Percentiles rank a stretch among this genome's conserved stretches.
These are phyloP conservation scores for Hippocampus guttulatus DNA, from an alignment of 2,113 vertebrate species.

Conservation along the genomic window DNA sequence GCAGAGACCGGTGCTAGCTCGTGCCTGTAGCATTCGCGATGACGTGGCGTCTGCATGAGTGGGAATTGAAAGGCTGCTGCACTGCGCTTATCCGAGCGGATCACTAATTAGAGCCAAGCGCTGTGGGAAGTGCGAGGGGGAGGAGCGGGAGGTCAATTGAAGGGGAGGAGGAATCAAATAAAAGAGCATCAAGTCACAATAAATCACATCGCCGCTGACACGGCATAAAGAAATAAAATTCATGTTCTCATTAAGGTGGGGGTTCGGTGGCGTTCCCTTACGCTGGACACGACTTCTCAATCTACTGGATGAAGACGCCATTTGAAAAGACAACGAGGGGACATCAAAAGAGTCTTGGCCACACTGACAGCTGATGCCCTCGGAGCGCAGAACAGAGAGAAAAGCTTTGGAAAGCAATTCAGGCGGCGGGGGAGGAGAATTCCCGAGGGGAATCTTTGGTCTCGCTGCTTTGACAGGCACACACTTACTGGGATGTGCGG, in stretches of 20 bases:
- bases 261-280: not conserved
- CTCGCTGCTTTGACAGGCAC: slow-evolving; percentile 40
- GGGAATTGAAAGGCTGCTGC: not conserved
- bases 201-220: slow-evolving; percentile 29
- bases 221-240: no score
- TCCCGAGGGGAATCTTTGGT: slow-evolving; percentile 13
- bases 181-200: slow-evolving; percentile 24
- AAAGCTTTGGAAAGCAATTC: slow-evolving; percentile 64
- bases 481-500: slow-evolving; percentile 44
- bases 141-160: slow-evolving; percentile 5
- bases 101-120: slow-evolving; percentile 36
- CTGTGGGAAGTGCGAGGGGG: slow-evolving; percentile 18
- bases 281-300: not conserved
- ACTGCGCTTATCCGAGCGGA: slow-evolving; percentile 38
- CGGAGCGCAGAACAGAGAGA: not conserved
- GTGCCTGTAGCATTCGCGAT: not conserved
- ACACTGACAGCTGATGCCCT: slow-evolving; percentile 8
- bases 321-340: not conserved
- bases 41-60: not conserved
- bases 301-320: not conserved
- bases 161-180: not conserved
- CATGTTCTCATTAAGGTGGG: slow-evolving; percentile 8
- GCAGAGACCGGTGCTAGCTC: no score
- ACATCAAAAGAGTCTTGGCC: slow-evolving; percentile 4
- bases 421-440: slow-evolving; percentile 19